Conservation (phyloP, 1,140 invertebrate genomes). For the Scylla paramamosain region DNA sequence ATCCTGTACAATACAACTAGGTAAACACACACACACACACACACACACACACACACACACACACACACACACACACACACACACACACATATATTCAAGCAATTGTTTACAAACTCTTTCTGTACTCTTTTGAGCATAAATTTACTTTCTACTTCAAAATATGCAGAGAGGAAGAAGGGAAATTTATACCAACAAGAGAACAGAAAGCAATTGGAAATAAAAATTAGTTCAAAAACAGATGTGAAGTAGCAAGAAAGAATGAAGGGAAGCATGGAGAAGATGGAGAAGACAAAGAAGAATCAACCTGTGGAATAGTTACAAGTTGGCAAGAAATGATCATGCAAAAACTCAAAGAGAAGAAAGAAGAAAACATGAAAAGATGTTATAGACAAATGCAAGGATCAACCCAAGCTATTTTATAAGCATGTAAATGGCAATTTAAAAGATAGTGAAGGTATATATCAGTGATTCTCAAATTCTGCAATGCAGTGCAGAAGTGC, state of each 20-base stretch:
- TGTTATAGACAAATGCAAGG: no score
- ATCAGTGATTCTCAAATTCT: no score
- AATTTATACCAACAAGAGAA: not conserved
- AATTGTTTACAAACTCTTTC: not conserved
- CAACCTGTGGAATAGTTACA: no score
- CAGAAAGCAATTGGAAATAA: not conserved
- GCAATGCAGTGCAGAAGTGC: no score
- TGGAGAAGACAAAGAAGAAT: no score
- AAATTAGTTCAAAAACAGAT: not conserved
- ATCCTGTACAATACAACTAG: no score
- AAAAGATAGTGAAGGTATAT: no score
- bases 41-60: slow-evolving; percentile 30
- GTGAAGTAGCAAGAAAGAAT: not conserved
- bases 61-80: slow-evolving; percentile 39
- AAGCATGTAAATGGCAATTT: no score
- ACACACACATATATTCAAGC: not conserved
- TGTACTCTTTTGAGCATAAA: not conserved
- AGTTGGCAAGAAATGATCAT: no score
- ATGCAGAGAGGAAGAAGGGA: not conserved
- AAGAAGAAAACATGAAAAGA: no score
- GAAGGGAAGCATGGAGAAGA: not conserved
- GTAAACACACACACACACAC: slow-evolving; percentile 35
- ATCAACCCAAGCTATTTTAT: no score
- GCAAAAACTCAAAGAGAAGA: no score
- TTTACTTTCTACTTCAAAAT: not conserved